Conservation (phyloP, 2,113 vertebrate species). For the Pollimyrus isidori region DNA sequence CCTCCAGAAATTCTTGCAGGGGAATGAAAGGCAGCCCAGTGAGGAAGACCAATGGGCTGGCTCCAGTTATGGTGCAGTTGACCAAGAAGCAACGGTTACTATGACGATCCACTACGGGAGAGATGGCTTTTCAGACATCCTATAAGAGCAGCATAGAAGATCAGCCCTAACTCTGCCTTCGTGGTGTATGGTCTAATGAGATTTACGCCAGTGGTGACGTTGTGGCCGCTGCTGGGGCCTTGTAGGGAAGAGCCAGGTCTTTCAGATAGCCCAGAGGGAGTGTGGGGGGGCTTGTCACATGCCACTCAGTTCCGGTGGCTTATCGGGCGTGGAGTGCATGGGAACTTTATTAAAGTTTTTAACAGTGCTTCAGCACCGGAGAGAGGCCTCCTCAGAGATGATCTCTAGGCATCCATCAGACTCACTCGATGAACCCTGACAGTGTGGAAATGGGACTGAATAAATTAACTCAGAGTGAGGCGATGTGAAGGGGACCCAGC, state of each 20-base stretch:
- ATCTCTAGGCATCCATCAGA: constrained; percentile 22
- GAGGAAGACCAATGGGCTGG: not conserved
- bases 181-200: not conserved
- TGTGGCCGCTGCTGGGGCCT: not conserved
- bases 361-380: not conserved
- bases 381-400: not conserved
- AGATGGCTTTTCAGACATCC: not conserved
- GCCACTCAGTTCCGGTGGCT: not conserved
- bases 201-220: not conserved
- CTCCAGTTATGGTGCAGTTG: constrained; percentile 16
- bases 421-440: constrained; percentile 15
- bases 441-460: constrained; percentile 20
- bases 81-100: not conserved
- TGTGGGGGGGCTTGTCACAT: not conserved
- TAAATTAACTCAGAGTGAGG: constrained; percentile 6
- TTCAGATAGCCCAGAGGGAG: not conserved
- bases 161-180: not conserved
- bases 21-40: constrained; percentile 5
- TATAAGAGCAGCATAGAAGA: not conserved
- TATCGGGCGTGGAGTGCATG: not conserved
- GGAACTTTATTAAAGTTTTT: constrained; percentile 19
- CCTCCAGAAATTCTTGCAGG: not conserved
- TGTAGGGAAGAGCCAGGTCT: not conserved
- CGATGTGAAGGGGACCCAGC: not conserved
- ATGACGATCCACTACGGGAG: not conserved